phyloP scores from a whole-genome alignment of 2,113 vertebrate species.

The Scomber colias region DNA sequence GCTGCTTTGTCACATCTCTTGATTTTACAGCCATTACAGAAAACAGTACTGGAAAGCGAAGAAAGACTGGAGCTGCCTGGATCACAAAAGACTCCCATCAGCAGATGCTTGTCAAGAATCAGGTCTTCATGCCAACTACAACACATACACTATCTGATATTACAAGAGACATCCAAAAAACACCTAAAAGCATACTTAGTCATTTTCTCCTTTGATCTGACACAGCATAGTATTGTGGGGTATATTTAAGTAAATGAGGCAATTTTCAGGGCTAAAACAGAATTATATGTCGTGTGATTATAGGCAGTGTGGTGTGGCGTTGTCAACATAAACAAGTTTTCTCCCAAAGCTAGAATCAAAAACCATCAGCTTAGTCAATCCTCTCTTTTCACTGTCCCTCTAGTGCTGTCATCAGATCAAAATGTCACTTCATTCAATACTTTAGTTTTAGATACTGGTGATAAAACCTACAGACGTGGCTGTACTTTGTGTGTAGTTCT shows the following conservation, averaged over 20 bases:
- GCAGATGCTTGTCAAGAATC: constrained; percentile 5
- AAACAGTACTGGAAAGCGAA: constrained; percentile 13
- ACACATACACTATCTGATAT: constrained; percentile 31
- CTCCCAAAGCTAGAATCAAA: constrained; percentile 13
- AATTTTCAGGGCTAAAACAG: constrained; percentile 47
- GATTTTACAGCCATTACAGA: constrained; percentile 37
- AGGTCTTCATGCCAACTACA: constrained; percentile 44
- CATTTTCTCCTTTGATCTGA: constrained; percentile 52
- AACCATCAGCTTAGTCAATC: too few relatives aligned
- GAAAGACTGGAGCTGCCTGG: neutral
- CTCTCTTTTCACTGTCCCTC: too few relatives aligned
- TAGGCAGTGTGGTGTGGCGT: neutral
- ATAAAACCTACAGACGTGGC: too few relatives aligned
- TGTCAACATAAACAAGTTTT: constrained; percentile 19
- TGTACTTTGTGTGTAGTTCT: too few relatives aligned
- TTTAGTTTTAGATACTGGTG: too few relatives aligned
- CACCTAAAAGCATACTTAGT: constrained; percentile 45
- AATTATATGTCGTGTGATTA: constrained; percentile 31
- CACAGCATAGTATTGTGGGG: neutral
- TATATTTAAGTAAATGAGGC: constrained; percentile 36
- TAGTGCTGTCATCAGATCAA: too few relatives aligned
- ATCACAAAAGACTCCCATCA: constrained; percentile 42
- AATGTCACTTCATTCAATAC: too few relatives aligned
- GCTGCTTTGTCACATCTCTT: constrained; percentile 25
- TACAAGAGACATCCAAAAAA: constrained; percentile 14